Evolutionary conservation across 2,113 vertebrate species (phyloP), one percentile per base, ranked within the genome.

Genomic region (Vidua macroura): DNA sequence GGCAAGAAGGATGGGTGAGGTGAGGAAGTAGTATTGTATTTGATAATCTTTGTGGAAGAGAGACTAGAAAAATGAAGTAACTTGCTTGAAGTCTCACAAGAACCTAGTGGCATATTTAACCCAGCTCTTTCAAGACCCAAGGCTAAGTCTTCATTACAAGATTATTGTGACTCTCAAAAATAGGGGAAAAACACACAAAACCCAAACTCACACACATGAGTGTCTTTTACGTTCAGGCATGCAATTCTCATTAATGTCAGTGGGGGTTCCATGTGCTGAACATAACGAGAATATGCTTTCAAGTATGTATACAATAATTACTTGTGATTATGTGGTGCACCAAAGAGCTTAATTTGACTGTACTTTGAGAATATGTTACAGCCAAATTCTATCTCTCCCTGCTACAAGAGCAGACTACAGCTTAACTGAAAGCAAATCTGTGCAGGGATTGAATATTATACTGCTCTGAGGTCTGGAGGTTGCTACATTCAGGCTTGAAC

Each of bases 321-420:
- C 74, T 95, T 88, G 41, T 93, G 88, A 96, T 96, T 96, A 90
- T 96, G 95, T 95, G 94, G 94, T 95, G 68, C 73, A 86, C 93
- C 93, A 84, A 92, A 88, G 88, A 83, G 86, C 76, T 95, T 93
- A 90, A 96, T 96, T 97, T 96, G 76, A 83, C 76, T 94, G 44
- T 90, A 72, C 88, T 94, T 93, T 84, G 62, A 92, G 76, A 92
- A 78, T 90, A 92, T 69, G n/a, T 95, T 93, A 37, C 90, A 88
- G 88, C 79, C 88, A 81, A 88, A 93, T 83, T 90, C 83, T 86
- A 59, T 28, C 69, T 96, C 88, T 92, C 64, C 49, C 74, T 73
- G 41, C 44, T 90, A 49, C n/a, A 81, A 95, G 80, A 88, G 66
- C 52, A 88, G 86, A 43, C 83, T 92, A 31, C 69, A 92, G 64